phyloP scores from a whole-genome alignment of 1,140 invertebrate species.

The Holotrichia oblita region DNA sequence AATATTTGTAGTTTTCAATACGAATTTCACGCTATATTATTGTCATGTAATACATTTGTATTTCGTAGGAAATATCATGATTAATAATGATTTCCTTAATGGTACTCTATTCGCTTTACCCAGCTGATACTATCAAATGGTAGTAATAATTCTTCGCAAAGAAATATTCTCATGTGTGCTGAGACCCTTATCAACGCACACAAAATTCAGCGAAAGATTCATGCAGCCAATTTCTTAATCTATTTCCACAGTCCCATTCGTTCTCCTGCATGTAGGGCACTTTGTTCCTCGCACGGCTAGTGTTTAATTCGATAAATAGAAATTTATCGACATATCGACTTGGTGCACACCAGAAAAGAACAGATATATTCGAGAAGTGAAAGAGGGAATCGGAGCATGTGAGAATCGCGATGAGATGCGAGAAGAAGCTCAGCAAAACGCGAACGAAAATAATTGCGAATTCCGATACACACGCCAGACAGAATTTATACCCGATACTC shows the following conservation, averaged over 20 bases:
- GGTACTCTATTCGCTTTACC: too few species aligned
- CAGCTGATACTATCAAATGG: too few species aligned
- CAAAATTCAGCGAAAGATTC: neutral
- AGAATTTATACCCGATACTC: neutral
- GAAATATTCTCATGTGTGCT: neutral
- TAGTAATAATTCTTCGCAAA: neutral
- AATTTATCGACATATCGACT: neutral
- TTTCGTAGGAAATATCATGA: too few species aligned
- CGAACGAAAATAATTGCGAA: slow-evolving; percentile 32
- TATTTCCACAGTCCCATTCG: neutral
- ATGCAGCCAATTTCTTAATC: slow-evolving; percentile 27
- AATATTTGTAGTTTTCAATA: too few species aligned
- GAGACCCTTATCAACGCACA: slow-evolving; percentile 27
- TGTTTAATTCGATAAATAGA: slow-evolving; percentile 25
- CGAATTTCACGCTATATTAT: too few species aligned
- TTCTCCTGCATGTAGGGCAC: neutral
- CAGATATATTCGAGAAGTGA: neutral
- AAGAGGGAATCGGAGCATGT: neutral
- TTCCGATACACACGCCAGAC: slow-evolving; percentile 5
- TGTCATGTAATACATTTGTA: too few species aligned
- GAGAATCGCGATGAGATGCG: neutral
- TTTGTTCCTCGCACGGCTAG: slow-evolving; percentile 17
- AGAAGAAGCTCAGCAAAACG: neutral
- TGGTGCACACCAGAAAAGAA: neutral
- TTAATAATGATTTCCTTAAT: too few species aligned